phyloP scores from a whole-genome alignment of 2,113 vertebrate genomes.

The Arizona elegans region DNA sequence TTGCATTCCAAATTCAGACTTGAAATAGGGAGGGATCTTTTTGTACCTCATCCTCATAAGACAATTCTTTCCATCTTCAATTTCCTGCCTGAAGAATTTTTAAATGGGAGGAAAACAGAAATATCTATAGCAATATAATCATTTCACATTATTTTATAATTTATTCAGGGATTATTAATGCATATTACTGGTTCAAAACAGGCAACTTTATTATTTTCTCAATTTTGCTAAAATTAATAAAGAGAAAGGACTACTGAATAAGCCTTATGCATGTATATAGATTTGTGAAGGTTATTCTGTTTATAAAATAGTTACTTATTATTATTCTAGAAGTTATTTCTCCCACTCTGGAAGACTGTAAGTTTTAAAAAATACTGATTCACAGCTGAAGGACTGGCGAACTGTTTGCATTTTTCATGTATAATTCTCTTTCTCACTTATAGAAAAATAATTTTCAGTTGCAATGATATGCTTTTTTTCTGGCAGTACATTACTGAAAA shows the following conservation, averaged over 20 bases:
- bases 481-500: background rate
- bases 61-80: conserved; percentile 63
- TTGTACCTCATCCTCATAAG: conserved; percentile 70
- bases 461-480: background rate
- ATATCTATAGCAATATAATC: background rate
- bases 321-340: background rate
- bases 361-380: background rate
- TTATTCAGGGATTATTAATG: background rate
- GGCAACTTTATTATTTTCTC: background rate
- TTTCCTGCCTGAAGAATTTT: conserved; percentile 66
- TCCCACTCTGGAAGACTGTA: background rate
- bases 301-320: background rate
- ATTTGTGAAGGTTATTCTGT: background rate
- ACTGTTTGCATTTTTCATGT: background rate
- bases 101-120: conserved; percentile 30
- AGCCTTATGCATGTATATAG: background rate
- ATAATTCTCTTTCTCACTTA: background rate
- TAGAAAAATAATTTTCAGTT: background rate
- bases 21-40: conserved; percentile 78
- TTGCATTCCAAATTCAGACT: conserved; percentile 68
- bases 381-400: background rate
- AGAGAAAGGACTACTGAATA: background rate
- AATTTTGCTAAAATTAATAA: background rate
- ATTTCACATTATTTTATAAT: background rate
- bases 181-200: background rate